Conservation (phyloP, 2,113 vertebrate species). For the Pedionomus torquatus region DNA sequence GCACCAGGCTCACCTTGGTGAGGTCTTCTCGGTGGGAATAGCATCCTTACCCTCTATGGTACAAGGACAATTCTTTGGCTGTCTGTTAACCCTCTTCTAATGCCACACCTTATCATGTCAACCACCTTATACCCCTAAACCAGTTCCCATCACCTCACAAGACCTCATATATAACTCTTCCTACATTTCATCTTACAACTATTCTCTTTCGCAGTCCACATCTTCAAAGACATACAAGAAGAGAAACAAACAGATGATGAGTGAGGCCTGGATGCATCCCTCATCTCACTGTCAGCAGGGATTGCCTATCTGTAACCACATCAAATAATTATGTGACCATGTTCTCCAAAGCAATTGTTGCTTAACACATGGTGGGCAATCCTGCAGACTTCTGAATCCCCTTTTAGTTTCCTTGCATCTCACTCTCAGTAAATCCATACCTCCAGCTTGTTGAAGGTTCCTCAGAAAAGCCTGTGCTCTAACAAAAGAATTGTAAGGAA, state of each 20-base stretch:
- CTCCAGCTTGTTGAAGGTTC: not conserved
- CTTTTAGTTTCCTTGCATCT: not conserved
- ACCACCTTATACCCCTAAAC: not conserved
- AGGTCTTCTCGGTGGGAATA: not conserved
- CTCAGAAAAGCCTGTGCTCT: not conserved
- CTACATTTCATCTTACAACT: not conserved
- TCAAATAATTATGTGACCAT: not conserved
- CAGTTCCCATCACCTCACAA: not conserved
- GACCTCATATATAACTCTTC: not conserved
- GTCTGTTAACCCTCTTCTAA: not conserved
- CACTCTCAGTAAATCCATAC: not conserved
- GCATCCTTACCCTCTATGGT: not conserved
- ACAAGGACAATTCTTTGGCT: not conserved
- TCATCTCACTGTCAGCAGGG: not conserved
- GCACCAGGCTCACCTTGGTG: not conserved
- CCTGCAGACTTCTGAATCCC: not conserved
- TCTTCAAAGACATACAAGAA: not conserved
- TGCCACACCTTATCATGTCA: not conserved
- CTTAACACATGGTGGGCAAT: not conserved
- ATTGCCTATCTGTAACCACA: slow-evolving; percentile 16
- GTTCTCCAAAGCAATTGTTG: not conserved
- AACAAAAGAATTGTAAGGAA: not conserved
- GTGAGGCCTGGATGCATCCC: not conserved
- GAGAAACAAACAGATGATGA: not conserved
- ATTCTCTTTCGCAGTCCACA: not conserved